Percentiles rank a stretch among this genome's conserved stretches.
These are phyloP conservation scores for Carcharodon carcharias DNA, from an alignment of 2,797 vertebrate genomes.

Conservation along the genomic window DNA sequence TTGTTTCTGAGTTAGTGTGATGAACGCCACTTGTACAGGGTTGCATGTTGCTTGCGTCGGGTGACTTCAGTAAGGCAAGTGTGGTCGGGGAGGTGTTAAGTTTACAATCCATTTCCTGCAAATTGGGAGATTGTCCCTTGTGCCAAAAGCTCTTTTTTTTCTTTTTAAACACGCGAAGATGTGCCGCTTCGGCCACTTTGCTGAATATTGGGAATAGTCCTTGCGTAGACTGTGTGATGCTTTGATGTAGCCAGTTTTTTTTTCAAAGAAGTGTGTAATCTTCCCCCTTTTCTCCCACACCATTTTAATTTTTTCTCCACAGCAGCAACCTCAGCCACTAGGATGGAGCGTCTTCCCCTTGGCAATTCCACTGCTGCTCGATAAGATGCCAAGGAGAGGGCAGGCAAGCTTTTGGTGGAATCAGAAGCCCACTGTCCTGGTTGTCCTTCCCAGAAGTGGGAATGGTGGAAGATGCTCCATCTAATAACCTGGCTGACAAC, in stretches of 20 bases:
- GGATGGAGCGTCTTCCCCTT: neutral
- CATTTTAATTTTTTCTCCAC: neutral
- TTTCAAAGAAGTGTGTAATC: neutral
- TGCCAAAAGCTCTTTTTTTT: neutral
- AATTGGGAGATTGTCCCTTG: neutral
- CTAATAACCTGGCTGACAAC: neutral
- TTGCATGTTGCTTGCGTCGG: neutral
- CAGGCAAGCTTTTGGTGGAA: neutral
- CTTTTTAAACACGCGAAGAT: fast-evolving
- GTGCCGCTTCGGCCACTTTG: neutral
- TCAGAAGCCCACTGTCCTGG: neutral
- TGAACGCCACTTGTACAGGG: neutral
- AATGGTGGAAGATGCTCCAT: neutral
- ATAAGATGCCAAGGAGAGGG: neutral
- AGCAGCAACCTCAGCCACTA: neutral
- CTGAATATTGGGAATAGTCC: neutral
- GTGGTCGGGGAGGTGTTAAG: neutral
- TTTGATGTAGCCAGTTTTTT: neutral
- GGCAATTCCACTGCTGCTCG: neutral
- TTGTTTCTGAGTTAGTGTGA: no score
- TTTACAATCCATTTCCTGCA: neutral
- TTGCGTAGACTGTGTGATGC: neutral
- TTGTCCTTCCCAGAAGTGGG: neutral
- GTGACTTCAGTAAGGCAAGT: neutral
- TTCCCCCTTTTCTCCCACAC: neutral